Conservation (phyloP, 2,888 invertebrate genomes). For the Stenichneumon culpator region DNA sequence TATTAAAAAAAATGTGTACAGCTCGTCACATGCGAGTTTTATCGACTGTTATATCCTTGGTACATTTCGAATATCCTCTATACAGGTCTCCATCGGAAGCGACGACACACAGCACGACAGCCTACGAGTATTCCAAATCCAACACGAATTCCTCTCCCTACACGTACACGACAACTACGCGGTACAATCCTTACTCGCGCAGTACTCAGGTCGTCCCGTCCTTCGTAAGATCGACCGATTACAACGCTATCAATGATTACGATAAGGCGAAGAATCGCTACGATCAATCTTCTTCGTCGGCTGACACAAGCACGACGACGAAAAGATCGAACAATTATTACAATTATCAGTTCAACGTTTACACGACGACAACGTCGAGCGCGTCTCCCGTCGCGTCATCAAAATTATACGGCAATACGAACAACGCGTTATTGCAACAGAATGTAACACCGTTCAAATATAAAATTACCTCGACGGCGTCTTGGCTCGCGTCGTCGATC, state of each 20-base stretch:
- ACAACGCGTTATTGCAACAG: slow-evolving; percentile 79
- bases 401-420: slow-evolving; percentile 77
- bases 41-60: slow-evolving; percentile 36
- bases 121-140: slow-evolving; percentile 77
- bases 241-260: slow-evolving; percentile 66
- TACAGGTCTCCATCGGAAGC: slow-evolving; percentile 82
- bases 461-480: slow-evolving; percentile 76
- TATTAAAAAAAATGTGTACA: not conserved
- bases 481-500: slow-evolving; percentile 77
- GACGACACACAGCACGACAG: slow-evolving; percentile 81
- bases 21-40: slow-evolving; percentile 8
- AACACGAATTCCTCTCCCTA: slow-evolving; percentile 72
- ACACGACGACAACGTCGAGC: slow-evolving; percentile 66
- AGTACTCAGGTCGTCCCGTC: slow-evolving; percentile 57
- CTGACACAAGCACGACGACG: slow-evolving; percentile 47
- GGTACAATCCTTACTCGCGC: slow-evolving; percentile 69
- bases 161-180: slow-evolving; percentile 71
- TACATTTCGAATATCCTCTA: slow-evolving; percentile 69
- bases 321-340: slow-evolving; percentile 69
- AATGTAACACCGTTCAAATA: slow-evolving; percentile 81
- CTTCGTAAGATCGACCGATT: slow-evolving; percentile 49
- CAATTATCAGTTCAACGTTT: slow-evolving; percentile 67
- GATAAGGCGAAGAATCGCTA: slow-evolving; percentile 52
- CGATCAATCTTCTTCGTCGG: slow-evolving; percentile 15
- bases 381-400: slow-evolving; percentile 69